Base-by-base conservation (phyloP, 2,797 vertebrate species). In the Pogonophryne albipinna region DNA sequence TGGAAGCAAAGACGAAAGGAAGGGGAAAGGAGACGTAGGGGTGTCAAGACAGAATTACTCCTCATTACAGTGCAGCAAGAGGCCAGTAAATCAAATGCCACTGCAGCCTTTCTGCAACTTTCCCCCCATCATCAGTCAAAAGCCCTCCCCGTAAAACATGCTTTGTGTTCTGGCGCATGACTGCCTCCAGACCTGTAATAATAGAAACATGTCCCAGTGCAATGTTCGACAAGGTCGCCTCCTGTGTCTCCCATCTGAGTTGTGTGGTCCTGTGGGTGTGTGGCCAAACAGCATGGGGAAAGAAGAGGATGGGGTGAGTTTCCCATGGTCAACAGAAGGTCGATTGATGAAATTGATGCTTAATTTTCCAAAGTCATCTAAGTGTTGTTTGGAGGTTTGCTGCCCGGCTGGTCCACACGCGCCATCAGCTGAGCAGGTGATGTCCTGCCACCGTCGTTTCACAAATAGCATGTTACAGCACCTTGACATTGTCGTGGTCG, bases 31-130 rank as follows among this genome's bases (percentile, higher is more conserved):
- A 87, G 89, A 91, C n/a, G 64, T 82, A 66, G 75, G 80, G 79
- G 72, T 93, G 90, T 93, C 91, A 92, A 93, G 92, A 87, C 86
- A 88, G 93, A 94, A 95, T 95, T 94, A 94, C 93, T 94, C 90
- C 94, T 95, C 94, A 95, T 95, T 95, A 95, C 79, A 64, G 85
- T 82, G 85, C 85, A 81, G 78, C 79, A 85, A 93, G 90, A 85
- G 93, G 89, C 92, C 89, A 93, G 88, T 95, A 95, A 95, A 95
- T 95, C 94, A 95, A 92, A 91, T 67, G 87, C 78, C 85, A 67
- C 82, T 70, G 89, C 82, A 85, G 91, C 89, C 88, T 88, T 89
- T 91, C 83, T 83, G 74, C 88, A 91, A 90, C 91, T 86, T 82
- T 83, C 82, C 85, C 78, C 87, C 86, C 79, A 74, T 92, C 93